Evolutionary conservation across 2,888 invertebrate genomes (phyloP).

Genomic region (Xiphydria camelus): DNA sequence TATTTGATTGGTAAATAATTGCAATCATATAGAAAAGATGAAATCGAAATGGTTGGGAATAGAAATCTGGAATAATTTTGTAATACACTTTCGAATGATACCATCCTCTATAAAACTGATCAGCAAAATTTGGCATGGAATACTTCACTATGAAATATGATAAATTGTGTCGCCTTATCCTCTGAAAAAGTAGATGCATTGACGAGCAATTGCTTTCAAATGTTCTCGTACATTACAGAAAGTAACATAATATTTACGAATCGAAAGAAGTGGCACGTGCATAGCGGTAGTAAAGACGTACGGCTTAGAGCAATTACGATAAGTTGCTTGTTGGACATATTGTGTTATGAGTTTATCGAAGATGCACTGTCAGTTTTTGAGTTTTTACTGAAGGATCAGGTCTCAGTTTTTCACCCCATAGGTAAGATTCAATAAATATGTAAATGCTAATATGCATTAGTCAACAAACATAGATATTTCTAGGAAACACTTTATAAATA

Average conservation of each 20-base stretch:
- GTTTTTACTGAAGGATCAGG: slow-evolving; percentile 38
- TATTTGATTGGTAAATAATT: no score
- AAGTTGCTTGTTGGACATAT: slow-evolving; percentile 31
- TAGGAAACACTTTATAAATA: no score
- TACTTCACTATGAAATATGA: no score
- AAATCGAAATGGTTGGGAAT: no score
- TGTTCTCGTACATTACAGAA: slow-evolving; percentile 33
- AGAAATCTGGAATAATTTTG: no score
- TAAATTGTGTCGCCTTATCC: no score
- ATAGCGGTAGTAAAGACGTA: slow-evolving; percentile 25
- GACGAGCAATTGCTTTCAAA: slow-evolving; percentile 9
- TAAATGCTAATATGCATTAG: no score
- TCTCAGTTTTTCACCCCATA: slow-evolving; percentile 34
- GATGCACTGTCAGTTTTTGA: slow-evolving; percentile 36
- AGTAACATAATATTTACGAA: slow-evolving; percentile 30
- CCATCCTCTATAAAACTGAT: no score
- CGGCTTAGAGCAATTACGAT: slow-evolving; percentile 30
- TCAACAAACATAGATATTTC: no score
- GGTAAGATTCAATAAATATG: slow-evolving; percentile 29
- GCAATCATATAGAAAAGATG: no score
- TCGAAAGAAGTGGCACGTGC: slow-evolving; percentile 33
- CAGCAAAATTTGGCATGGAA: no score
- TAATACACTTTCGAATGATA: no score
- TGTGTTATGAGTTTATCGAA: slow-evolving; percentile 28
- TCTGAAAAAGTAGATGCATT: slow-evolving; percentile 1